Base-by-base conservation (phyloP, 2,888 invertebrate species). In the Onthophagus sagittarius region DNA sequence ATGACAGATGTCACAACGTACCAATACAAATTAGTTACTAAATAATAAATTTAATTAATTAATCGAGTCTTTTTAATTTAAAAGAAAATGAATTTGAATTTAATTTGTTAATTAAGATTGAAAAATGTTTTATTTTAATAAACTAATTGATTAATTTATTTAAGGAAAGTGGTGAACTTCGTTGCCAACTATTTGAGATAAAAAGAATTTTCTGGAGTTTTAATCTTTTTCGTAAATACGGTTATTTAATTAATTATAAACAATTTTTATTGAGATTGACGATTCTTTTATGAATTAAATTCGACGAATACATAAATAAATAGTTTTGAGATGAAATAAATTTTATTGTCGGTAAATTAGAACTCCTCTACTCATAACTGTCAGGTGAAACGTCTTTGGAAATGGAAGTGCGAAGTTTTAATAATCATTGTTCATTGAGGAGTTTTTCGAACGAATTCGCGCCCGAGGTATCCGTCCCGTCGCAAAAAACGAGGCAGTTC, bases 391-490 rank as follows among this genome's bases (percentile, higher is more conserved):
- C 70, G 73, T 73, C 73, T 69, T 65, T 73, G 70, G 73, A 73
- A 67, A 73, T 73, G 73, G 73, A 73, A 71, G 73, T 73, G 62
- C 73, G 73, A 73, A 73, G 73, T 71, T 67, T 15, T 67, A 62
- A 71, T 65, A 53, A 53, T 53, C 39, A 9, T 7, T 53, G 39
- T 53, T 53, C 39, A 53, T 53, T 53, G 39, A 53, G 39, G 39
- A 11, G 31, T 67, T 67, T 67, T 32, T 7, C 67, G 15, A 31
- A n/a, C 23, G 32, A 32, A 23, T 67, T 67, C 67, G 15, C 62
- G 53, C 71, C 71, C 32, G 71, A 62, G 31, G 62, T 71, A 73
- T 71, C 62, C 62, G 67, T 71, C 67, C 62, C 71, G 73, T 67
- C 71, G 62, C 32, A 63, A 14, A 73, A 65, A 71, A 71, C 71